Evolutionary conservation across 2,797 vertebrate species (phyloP), one percentile per base, ranked within the genome.

Genomic region (Adrianichthys oophorus): DNA sequence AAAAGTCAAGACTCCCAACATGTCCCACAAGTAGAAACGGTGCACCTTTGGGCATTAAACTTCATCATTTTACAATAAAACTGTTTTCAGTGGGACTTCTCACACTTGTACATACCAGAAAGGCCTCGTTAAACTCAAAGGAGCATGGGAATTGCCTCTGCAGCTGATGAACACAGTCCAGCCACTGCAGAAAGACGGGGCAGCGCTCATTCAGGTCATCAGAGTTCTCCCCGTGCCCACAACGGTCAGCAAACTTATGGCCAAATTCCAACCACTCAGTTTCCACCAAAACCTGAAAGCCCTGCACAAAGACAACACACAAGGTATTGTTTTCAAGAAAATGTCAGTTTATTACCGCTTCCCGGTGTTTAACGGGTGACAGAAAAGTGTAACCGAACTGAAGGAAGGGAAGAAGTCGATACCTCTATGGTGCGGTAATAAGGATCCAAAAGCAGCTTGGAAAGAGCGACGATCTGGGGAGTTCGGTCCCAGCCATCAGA

Each of bases 121-220:
- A 99, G 90, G 96, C 96, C 93, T 99, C 97, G 5, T 95, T 98
- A 76, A 99, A 99, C 88, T 98, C 97, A 70, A 99, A 99, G 77
- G 96, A 98, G 87, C 97, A 99, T n/a, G 97, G 97, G 82, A 98
- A 99, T 85, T 99, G 97, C 85, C 96, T 94, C 89, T 98, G 97
- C 80, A 99, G 94, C 86, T 99, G 97, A 86, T 99, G 97, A 65
- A 98, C 97, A 16, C 95, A 98, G 91, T 99, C 97, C 67, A 99
- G 89, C 97, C 97, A 99, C 91, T 99, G 97, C 76, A 99, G 85
- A 65, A 98, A 99, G 79, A 99, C 97, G 0, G 97, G 97, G 76
- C 97, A 99, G 74, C 97, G 95, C 78, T 99, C 97, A 2, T 98
- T 99, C 66, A 96, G 78, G 81, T 99, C 97, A 8, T 98, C 97